A percentile compares a stretch with the other conserved stretches of the same genome.
These are phyloP conservation scores for Sylvia borin DNA, from an alignment of 2,797 vertebrate species.

Conservation along the genomic window DNA sequence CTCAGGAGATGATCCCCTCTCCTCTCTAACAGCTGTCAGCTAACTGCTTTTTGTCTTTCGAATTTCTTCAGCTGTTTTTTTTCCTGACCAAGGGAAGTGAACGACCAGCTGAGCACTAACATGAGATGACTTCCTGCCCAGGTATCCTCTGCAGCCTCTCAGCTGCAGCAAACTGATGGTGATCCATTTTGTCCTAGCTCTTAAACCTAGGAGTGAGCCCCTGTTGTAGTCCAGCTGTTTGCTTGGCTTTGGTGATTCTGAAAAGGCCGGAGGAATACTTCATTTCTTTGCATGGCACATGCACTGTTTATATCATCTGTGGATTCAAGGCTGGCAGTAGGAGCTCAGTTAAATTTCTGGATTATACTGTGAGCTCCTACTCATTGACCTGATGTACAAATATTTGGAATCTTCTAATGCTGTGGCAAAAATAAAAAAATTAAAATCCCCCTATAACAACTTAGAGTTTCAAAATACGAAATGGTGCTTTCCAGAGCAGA, in stretches of 20 bases:
- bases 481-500: not conserved
- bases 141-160: not conserved
- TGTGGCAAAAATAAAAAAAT: not conserved
- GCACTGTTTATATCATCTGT: not conserved
- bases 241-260: not conserved
- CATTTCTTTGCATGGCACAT: not conserved
- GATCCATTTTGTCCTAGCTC: not conserved
- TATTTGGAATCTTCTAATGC: not conserved
- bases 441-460: not conserved
- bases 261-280: not conserved
- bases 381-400: not conserved
- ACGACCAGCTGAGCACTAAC: not conserved
- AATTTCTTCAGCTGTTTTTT: not conserved
- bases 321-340: not conserved
- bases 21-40: not conserved
- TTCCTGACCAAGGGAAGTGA: not conserved
- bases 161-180: not conserved
- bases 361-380: not conserved
- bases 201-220: not conserved
- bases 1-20: not conserved
- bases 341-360: not conserved
- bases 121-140: not conserved
- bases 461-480: not conserved
- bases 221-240: not conserved
- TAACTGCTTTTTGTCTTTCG: not conserved